These are phyloP conservation scores for Spondyliosoma cantharus DNA, from an alignment of 2,797 vertebrate species.

Conservation along the genomic window DNA sequence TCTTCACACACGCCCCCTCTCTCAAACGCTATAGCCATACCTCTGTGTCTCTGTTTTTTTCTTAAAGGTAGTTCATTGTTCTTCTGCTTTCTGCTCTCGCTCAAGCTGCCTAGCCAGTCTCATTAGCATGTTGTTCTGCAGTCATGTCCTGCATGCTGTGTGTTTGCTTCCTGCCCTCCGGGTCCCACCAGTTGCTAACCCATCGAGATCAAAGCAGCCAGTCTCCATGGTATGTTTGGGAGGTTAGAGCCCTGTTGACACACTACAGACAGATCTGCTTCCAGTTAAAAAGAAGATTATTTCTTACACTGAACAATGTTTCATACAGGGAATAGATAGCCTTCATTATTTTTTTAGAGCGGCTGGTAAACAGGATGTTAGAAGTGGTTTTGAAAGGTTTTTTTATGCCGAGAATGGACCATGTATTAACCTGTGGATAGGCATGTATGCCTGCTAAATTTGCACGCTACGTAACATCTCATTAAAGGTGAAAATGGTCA, in stretches of 20 bases:
- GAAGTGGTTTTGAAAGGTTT: slow-evolving; percentile 7
- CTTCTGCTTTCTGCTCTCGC: slow-evolving; percentile 38
- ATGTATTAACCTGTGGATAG: slow-evolving; percentile 20
- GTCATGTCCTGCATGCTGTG: slow-evolving; percentile 55
- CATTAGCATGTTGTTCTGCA: slow-evolving; percentile 69
- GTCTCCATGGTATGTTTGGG: slow-evolving; percentile 44
- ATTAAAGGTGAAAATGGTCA: slow-evolving; percentile 70
- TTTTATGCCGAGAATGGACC: slow-evolving; percentile 14
- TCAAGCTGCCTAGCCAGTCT: slow-evolving; percentile 41
- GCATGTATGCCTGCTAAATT: slow-evolving; percentile 42
- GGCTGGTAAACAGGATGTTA: slow-evolving; percentile 24
- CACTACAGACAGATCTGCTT: slow-evolving; percentile 29
- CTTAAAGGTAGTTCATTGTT: slow-evolving; percentile 36
- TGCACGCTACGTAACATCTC: slow-evolving; percentile 55
- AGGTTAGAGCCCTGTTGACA: slow-evolving; percentile 57
- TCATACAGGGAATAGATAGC: slow-evolving; percentile 12
- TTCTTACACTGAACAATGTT: slow-evolving; percentile 35
- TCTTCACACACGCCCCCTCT: slow-evolving; percentile 50
- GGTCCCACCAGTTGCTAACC: slow-evolving; percentile 58
- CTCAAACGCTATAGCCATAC: slow-evolving; percentile 34
- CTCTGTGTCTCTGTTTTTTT: slow-evolving; percentile 47
- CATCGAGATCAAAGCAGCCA: slow-evolving; percentile 62
- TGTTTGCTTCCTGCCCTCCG: slow-evolving; percentile 61
- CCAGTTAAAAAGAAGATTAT: slow-evolving; percentile 33
- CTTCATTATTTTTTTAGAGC: slow-evolving; percentile 34